A percentile compares a stretch with the other conserved stretches of the same genome.
These are phyloP conservation scores for Ericerus pela DNA, from an alignment of 1,140 invertebrate genomes.

Conservation along the genomic window DNA sequence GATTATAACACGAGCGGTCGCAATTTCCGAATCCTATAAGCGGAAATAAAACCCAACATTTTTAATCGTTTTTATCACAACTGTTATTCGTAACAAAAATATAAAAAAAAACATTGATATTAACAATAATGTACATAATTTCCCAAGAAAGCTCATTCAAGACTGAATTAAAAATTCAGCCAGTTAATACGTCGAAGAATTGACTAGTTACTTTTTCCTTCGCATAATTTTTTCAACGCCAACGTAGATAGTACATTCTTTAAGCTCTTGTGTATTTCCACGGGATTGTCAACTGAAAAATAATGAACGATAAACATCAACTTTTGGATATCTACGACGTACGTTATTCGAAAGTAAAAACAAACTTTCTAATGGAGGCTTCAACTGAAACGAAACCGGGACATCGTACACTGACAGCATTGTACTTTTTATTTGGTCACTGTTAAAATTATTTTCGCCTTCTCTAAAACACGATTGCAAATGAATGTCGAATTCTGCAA, in stretches of 20 bases:
- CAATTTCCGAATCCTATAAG: no score
- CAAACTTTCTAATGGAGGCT: neutral
- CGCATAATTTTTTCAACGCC: neutral
- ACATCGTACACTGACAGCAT: neutral
- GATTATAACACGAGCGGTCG: no score
- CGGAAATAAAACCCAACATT: no score
- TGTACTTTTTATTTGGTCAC: neutral
- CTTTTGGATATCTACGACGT: neutral
- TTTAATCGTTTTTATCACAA: no score
- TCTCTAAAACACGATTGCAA: neutral
- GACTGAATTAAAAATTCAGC: no score
- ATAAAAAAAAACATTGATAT: no score
- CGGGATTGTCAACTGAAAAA: neutral
- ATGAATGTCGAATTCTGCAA: neutral
- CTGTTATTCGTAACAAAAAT: no score
- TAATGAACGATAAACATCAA: neutral
- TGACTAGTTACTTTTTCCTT: constrained; percentile 3
- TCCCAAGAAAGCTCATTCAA: no score
- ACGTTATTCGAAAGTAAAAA: neutral
- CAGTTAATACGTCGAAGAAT: no score
- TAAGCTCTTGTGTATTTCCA: neutral
- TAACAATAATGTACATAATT: no score
- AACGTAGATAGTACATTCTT: neutral
- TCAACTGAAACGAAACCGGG: neutral
- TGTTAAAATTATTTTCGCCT: neutral